A percentile compares a stretch with the other conserved stretches of the same genome.
Evolutionary conservation across 2,113 vertebrate genomes (phyloP).

Genomic region (Baryphthengus martii): DNA sequence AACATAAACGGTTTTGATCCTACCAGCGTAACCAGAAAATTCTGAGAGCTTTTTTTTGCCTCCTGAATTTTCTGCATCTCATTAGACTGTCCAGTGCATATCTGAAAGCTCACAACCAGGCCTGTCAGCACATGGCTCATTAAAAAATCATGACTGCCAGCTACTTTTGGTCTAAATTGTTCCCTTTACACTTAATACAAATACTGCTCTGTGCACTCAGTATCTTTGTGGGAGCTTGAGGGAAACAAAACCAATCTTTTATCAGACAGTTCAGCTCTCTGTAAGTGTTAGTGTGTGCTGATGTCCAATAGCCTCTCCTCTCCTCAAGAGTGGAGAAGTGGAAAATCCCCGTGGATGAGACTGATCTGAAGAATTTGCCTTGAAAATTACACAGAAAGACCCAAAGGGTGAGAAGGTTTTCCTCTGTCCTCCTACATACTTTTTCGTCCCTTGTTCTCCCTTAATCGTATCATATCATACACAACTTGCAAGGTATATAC

Average conservation of each 20-base stretch:
- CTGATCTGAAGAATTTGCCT: neutral
- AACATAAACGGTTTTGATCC: neutral
- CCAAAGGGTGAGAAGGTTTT: neutral
- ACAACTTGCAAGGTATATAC: neutral
- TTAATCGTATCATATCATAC: too few species aligned
- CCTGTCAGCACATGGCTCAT: conserved; percentile 10
- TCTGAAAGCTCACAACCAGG: conserved; percentile 48
- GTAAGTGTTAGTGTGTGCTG: neutral
- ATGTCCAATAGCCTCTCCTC: neutral
- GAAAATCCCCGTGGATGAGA: neutral
- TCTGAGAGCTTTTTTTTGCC: neutral
- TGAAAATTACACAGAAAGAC: neutral
- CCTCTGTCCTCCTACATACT: neutral
- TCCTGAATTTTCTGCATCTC: neutral
- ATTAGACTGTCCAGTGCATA: neutral
- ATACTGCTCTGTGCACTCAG: neutral
- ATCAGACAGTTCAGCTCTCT: neutral
- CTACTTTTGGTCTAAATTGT: conserved; percentile 4
- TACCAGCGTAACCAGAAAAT: neutral
- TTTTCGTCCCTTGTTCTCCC: neutral
- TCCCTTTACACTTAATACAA: neutral
- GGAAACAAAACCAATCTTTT: neutral
- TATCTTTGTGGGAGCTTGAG: neutral
- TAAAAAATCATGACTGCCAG: conserved; percentile 2
- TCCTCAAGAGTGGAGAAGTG: neutral